Base-by-base conservation (phyloP, 1,140 invertebrate species). In the Bombus picipes region DNA sequence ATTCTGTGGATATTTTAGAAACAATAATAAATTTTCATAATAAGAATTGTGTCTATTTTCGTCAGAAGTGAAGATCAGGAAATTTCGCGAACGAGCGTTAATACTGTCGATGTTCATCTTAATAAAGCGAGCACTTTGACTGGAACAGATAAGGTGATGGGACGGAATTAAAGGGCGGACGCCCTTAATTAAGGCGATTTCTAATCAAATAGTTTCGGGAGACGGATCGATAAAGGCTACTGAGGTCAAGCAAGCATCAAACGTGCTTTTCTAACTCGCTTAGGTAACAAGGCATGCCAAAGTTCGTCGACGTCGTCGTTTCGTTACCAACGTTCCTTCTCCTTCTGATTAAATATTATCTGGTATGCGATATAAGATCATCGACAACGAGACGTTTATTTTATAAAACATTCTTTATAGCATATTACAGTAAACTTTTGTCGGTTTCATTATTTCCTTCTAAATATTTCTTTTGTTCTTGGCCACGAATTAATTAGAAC, bases 171-270 rank as follows among this genome's bases (percentile, higher is more conserved):
- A 81, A 62, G 59, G 76, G 62, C 71, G 66, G 70, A 72, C 62
- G 70, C 32, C 66, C 86, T 89, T 89, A 87, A 89, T 89, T 89
- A 89, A 77, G 66, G 68, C 53, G 65, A 80, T 47, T 59, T 86
- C 72, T 80, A 66, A 87, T 89, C 87, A 86, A 88, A 89, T 77
- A 83, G 84, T 87, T 89, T 88, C 47, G 39, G 41, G 15, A 62
- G 28, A 18, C 53, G 76, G 72, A 18, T 82, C 74, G 43, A 75
- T 65, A 28, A 22, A 37, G 32, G 43, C 15, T 53, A 22, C 39
- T 6, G 4, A 37, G 47, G 75, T 82, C 79, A 75, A 89, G 85
- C 83, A 59, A 76, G 73, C 65, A 59, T 81, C 78, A n/a, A 65
- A 75, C 70, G 13, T 15, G 32, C 39, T 41, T 71, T 53, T 71